A percentile compares a stretch with the other conserved stretches of the same genome.
phyloP scores from a whole-genome alignment of 2,888 invertebrate species.

The Drosophila greeni region DNA sequence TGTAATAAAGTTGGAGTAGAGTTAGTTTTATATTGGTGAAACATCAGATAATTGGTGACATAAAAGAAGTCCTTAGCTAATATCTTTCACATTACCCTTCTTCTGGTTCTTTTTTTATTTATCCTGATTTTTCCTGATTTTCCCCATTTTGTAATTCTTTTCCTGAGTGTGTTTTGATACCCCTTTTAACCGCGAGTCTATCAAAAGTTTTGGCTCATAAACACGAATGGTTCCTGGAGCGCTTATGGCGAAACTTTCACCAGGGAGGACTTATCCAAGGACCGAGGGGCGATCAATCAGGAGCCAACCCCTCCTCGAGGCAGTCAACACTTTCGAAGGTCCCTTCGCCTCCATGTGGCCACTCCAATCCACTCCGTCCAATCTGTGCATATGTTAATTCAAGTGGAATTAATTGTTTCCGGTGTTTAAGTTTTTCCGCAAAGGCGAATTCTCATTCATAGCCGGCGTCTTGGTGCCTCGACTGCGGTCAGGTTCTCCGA shows the following conservation, averaged over 20 bases:
- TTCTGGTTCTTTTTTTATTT: neutral
- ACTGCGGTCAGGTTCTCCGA: slow-evolving; percentile 52
- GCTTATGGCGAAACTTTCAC: slow-evolving; percentile 42
- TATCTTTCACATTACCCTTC: too few relatives aligned
- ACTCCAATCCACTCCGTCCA: slow-evolving; percentile 14
- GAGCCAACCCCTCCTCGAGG: slow-evolving; percentile 12
- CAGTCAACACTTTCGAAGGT: slow-evolving; percentile 61
- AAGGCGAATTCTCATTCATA: slow-evolving; percentile 70
- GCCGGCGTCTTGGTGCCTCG: slow-evolving; percentile 57
- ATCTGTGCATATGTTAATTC: slow-evolving; percentile 77
- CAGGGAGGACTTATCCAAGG: slow-evolving; percentile 22
- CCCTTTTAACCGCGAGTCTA: slow-evolving; percentile 14
- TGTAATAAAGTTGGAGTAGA: neutral
- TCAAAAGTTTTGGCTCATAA: slow-evolving; percentile 62
- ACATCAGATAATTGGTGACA: too few relatives aligned
- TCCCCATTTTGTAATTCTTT: neutral
- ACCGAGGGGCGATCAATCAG: slow-evolving; percentile 60
- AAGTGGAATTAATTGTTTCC: slow-evolving; percentile 78
- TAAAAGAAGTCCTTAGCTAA: too few relatives aligned
- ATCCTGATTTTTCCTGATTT: neutral
- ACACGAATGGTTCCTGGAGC: slow-evolving; percentile 44
- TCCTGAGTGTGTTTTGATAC: slow-evolving; percentile 3
- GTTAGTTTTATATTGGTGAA: neutral
- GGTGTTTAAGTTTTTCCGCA: slow-evolving; percentile 77
- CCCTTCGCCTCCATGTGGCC: slow-evolving; percentile 13